Conservation (phyloP, 2,888 invertebrate genomes). For the Villa cingulata region DNA sequence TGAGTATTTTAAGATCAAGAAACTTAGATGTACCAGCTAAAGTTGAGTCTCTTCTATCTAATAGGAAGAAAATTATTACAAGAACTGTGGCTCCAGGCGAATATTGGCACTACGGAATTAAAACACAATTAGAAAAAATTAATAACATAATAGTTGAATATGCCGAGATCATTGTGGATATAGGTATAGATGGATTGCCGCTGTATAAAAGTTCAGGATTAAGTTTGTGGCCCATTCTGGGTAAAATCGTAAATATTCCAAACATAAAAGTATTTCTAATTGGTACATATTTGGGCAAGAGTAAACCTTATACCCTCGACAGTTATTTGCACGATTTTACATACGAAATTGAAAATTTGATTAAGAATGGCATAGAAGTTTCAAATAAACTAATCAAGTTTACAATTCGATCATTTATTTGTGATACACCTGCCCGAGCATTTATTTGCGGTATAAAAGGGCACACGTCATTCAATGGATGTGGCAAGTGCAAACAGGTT, state of each 20-base stretch:
- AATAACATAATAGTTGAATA: not conserved
- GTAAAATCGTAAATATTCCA: not conserved
- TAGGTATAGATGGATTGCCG: slow-evolving; percentile 6
- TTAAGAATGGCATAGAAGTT: not conserved
- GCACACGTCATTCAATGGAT: slow-evolving; percentile 5
- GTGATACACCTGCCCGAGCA: slow-evolving; percentile 4
- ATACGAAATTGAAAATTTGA: slow-evolving; percentile 2
- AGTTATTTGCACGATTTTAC: slow-evolving; percentile 5
- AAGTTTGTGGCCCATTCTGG: slow-evolving; percentile 7
- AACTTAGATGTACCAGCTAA: not conserved
- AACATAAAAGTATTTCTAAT: slow-evolving; percentile 2
- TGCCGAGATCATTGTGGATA: slow-evolving; percentile 1
- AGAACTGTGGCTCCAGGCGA: slow-evolving; percentile 6
- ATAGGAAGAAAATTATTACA: not conserved
- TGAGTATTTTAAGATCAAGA: slow-evolving; percentile 1
- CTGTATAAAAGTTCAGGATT: slow-evolving; percentile 3
- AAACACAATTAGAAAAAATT: not conserved
- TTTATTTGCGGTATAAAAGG: slow-evolving; percentile 2
- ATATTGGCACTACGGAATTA: slow-evolving; percentile 4
- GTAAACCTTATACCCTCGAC: slow-evolving; percentile 5
- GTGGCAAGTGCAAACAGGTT: slow-evolving; percentile 3
- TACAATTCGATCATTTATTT: slow-evolving; percentile 4
- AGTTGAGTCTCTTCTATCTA: not conserved
- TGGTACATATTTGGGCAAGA: slow-evolving; percentile 3
- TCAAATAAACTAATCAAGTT: not conserved